A percentile compares a stretch with the other conserved stretches of the same genome.
Conservation (phyloP, 2,113 vertebrate species). For the Gnathonemus echidnorhynchus region DNA sequence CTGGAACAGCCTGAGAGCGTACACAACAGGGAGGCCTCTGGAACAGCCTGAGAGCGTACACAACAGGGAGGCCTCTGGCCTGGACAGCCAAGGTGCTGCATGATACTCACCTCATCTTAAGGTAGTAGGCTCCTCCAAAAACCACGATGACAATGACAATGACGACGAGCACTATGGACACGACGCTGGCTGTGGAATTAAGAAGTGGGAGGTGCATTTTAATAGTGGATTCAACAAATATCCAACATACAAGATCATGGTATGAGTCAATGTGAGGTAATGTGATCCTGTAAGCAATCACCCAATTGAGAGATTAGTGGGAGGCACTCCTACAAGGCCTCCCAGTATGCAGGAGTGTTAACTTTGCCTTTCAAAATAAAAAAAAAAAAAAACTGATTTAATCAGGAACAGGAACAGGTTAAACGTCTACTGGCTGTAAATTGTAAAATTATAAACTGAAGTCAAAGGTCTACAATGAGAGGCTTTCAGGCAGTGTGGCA, state of each 20-base stretch:
- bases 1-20: too few relatives aligned
- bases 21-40: too few relatives aligned
- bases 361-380: background rate
- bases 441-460: background rate
- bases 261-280: background rate
- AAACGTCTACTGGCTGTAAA: background rate
- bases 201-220: background rate
- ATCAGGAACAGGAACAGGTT: background rate
- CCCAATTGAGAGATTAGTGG: background rate
- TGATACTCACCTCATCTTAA: slow-evolving; percentile 46
- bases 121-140: slow-evolving; percentile 41
- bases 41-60: too few relatives aligned
- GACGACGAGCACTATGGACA: slow-evolving; percentile 33
- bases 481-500: background rate
- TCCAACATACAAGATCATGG: background rate
- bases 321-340: background rate
- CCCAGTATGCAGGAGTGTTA: background rate
- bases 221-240: background rate
- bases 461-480: background rate
- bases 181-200: slow-evolving; percentile 39
- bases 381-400: background rate
- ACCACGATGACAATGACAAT: slow-evolving; percentile 28
- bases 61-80: background rate
- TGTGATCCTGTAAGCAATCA: background rate
- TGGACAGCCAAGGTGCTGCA: background rate